Base-by-base conservation (phyloP, 2,113 vertebrate species). In the Mola mola region DNA sequence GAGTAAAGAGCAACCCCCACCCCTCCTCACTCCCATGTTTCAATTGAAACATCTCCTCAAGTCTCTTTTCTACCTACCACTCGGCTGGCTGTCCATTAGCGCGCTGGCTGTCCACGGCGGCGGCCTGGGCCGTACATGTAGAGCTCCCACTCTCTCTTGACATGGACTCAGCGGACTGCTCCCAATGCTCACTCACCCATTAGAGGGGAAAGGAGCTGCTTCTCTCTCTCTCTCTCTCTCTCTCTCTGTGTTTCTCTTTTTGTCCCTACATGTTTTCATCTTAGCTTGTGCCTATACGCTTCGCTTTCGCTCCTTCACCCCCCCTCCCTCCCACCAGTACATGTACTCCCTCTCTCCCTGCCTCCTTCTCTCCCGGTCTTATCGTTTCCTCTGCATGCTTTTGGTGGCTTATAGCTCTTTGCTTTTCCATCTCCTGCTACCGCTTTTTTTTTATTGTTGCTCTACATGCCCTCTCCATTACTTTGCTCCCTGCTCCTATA, bases 171-270 rank as follows among this genome's bases (percentile, higher is more conserved):
- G 76, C 79, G 79, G 79, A 84, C 75, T 83, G 78, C 72, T 83
- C 83, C 63, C 47, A 5, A 82, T 75, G 84, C 83, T 86, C 85
- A 75, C 67, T 85, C 85, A 82, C 56, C 79, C 85, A 67, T 86
- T 56, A 65, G 62, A 74, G 38, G 51, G 34, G 58, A 44, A 37
- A 57, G 46, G 44, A 77, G 63, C 64, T 25, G 29, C 53, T 29
- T 66, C 72, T 56, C 44, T 16, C 28, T 43, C 34, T 4, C 62
- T 41, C 52, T 21, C 36, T 63, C 63, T 5, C 44, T 9, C 44
- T 20, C 53, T 47, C 42, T 47, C 46, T 51, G 53, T 16, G 5
- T 43, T 37, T 61, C 42, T 67, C 63, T 79, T 70, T 83, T 80
- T 76, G 52, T 77, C 79, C 73, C 62, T 56, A 3, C 80, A 24